Conservation (phyloP, 1,140 invertebrate species). For the Calliopsis andreniformis region DNA sequence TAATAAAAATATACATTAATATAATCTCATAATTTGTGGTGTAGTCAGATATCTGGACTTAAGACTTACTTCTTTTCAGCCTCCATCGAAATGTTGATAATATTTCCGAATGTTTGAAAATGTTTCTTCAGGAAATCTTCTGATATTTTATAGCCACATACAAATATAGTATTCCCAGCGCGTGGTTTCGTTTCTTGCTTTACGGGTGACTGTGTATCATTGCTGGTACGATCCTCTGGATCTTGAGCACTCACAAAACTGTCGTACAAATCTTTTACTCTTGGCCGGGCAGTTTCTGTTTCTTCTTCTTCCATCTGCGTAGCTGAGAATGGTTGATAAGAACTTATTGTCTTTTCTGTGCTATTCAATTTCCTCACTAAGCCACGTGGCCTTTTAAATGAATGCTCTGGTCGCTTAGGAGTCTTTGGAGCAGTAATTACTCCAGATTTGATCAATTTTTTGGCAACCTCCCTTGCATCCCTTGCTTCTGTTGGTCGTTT, state of each 20-base stretch:
- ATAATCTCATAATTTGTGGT: not conserved
- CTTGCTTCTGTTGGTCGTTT: slow-evolving; percentile 93
- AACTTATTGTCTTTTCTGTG: slow-evolving; percentile 87
- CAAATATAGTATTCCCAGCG: slow-evolving; percentile 93
- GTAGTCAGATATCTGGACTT: not conserved
- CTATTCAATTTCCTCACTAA: slow-evolving; percentile 90
- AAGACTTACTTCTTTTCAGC: slow-evolving; percentile 89
- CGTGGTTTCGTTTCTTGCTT: slow-evolving; percentile 85
- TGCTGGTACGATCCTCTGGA: slow-evolving; percentile 82
- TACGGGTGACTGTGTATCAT: slow-evolving; percentile 81
- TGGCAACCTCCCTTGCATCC: slow-evolving; percentile 96
- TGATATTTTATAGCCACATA: slow-evolving; percentile 90
- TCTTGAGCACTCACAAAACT: slow-evolving; percentile 93
- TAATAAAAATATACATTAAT: slow-evolving; percentile 53
- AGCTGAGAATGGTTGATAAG: slow-evolving; percentile 95
- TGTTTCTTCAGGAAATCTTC: slow-evolving; percentile 92
- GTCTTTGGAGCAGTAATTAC: slow-evolving; percentile 92
- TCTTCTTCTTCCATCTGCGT: slow-evolving; percentile 87
- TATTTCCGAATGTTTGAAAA: slow-evolving; percentile 89
- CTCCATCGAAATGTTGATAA: slow-evolving; percentile 95
- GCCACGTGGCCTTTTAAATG: slow-evolving; percentile 90
- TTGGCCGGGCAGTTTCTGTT: slow-evolving; percentile 74
- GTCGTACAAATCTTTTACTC: slow-evolving; percentile 91
- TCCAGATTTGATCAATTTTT: slow-evolving; percentile 96
- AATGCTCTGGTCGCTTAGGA: slow-evolving; percentile 89